Base-by-base conservation (phyloP, 1,140 invertebrate species). In the Rhizoglyphus robini region DNA sequence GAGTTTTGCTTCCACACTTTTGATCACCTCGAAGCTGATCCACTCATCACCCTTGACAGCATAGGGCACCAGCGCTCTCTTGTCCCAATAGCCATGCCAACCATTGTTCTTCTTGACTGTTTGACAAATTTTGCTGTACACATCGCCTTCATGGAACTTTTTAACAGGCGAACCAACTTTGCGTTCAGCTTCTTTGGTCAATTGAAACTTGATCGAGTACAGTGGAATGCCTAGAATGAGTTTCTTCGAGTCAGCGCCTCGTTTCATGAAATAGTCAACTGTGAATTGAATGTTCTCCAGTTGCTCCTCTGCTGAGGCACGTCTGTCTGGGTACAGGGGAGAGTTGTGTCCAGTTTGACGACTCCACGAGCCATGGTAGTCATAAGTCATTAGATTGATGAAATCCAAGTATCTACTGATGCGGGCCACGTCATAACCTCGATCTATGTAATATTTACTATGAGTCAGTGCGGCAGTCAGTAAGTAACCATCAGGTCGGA, bases 281-380 rank as follows among this genome's bases (percentile, higher is more conserved):
- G 36, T 58, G 23, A n/a, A 64, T 90, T 90, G 71, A 88, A 88
- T 29, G 84, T 85, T 36, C 23, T 8, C 5, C 51, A 27, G 8
- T 11, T 23, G 51, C 8, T 54, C 51, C 31, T 79, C 80, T 71
- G 85, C 84, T 38, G 25, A 23, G 65, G 59, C n/a, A n/a, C n/a
- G n/a, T n/a, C n/a, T n/a, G 20, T 72, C 46, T 11, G 57, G 31
- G 8, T 65, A 70, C 11, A 83, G 72, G 23, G 79, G 79, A 0
- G 77, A 68, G 60, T 79, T 76, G 67, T 80, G 76, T 73, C 66
- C 75, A 5, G 77, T 77, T n/a, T 68, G 67, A 2, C 79, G 74
- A 71, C 92, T 88, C 88, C 88, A 92, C 4, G 84, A 82, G 0
- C 88, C 88, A 69, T 91, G 88, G 71, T 89, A 90, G 72, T 93